Conservation (phyloP, 2,888 invertebrate genomes). For the Rotaria magnacalcarata region DNA sequence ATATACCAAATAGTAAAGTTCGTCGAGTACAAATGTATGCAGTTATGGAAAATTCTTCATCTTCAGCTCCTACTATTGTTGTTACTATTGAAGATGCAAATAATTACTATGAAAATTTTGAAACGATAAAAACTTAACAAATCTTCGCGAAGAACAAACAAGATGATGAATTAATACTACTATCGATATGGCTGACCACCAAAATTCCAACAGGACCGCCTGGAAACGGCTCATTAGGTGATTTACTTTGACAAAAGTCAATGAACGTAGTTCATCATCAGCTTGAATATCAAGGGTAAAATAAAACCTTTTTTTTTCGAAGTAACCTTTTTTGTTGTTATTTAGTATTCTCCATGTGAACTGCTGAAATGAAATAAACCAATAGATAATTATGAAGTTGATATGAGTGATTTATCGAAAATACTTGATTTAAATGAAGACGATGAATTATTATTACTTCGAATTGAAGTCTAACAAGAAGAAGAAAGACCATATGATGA, state of each 20-base stretch:
- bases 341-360: background rate
- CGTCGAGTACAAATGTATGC: slow-evolving; percentile 18
- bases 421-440: slow-evolving; percentile 21
- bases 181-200: background rate
- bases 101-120: slow-evolving; percentile 9
- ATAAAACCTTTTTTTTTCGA: too few relatives aligned
- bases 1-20: background rate
- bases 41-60: background rate
- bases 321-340: background rate
- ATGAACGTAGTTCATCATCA: background rate
- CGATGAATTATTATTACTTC: slow-evolving; percentile 29
- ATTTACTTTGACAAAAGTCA: background rate
- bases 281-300: background rate
- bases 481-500: background rate
- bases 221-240: background rate
- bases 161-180: background rate
- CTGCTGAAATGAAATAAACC: too few relatives aligned
- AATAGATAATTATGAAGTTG: background rate
- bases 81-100: background rate
- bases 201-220: background rate
- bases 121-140: background rate
- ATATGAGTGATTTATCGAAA: slow-evolving; percentile 15
- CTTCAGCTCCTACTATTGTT: background rate
- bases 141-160: background rate
- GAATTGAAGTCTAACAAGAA: slow-evolving; percentile 29